Base-by-base conservation (phyloP, 2,113 vertebrate genomes). In the Arenaria interpres region DNA sequence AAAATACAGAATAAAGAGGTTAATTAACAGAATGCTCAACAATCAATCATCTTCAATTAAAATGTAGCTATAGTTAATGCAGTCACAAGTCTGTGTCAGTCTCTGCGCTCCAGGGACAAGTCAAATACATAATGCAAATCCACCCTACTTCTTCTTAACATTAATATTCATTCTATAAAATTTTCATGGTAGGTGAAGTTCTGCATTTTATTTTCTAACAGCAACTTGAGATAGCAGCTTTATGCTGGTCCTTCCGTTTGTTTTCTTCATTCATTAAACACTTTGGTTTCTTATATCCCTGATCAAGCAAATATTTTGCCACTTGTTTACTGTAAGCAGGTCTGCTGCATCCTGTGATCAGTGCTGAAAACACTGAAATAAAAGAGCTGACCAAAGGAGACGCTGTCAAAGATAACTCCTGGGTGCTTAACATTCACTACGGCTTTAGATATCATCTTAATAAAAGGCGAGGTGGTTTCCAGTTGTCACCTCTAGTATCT, bases 61-160 rank as follows among this genome's bases (percentile, higher is more conserved):
- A 96, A 84, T 83, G 67, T 92, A 75, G 79, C 86, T 91, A 62
- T 63, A 75, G 85, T 59, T 93, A 94, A 87, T 84, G 79, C 82
- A 96, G 68, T 88, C 95, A 93, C 81, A 91, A 94, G 78, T 75
- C 89, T 91, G 45, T 96, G 84, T 94, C 81, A 96, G 77, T 73
- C 67, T 95, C 77, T 83, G 93, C 1, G 22, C 96, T 96, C 93
- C 81, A 83, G 95, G 85, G 94, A 97, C 56, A 41, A 89, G 80
- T 24, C 54, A 91, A 95, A 97, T 97, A 89, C 94, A 95, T 97
- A 97, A 97, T 97, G 95, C 94, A 97, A 96, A 96, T 97, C 81
- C 77, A 88, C 39, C 74, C 81, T 89, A 88, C 89, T 91, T 96
- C 77, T 88, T 96, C 87, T 46, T 62, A 76, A 68, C 63, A 92